phyloP scores from a whole-genome alignment of 2,888 invertebrate species.

The Sminthurinus aureus region DNA sequence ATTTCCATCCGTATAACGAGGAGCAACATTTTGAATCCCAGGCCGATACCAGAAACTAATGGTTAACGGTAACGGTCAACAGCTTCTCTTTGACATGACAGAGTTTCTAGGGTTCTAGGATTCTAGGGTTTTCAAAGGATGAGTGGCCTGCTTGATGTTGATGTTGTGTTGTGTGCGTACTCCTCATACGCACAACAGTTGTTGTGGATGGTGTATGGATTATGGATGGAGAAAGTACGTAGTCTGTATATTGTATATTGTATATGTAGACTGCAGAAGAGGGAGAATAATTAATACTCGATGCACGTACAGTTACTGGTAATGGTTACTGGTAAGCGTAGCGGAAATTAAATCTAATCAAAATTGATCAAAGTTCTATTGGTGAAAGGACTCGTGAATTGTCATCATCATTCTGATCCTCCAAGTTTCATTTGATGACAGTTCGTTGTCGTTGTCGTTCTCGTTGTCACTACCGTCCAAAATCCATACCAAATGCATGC shows the following conservation, averaged over 20 bases:
- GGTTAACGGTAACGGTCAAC: too few relatives aligned
- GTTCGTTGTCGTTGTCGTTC: not conserved
- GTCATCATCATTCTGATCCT: too few relatives aligned
- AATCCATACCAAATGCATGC: not conserved
- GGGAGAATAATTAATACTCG: not conserved
- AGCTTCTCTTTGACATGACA: too few relatives aligned
- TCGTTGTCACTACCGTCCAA: not conserved
- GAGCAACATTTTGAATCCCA: not conserved
- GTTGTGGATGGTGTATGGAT: not conserved
- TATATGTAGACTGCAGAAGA: not conserved
- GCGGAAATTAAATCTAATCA: conserved; percentile 35
- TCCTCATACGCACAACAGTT: too few relatives aligned
- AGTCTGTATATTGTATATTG: not conserved
- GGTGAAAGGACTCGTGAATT: not conserved
- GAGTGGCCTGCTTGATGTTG: too few relatives aligned
- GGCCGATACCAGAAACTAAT: too few relatives aligned
- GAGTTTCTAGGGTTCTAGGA: too few relatives aligned
- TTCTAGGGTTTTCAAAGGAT: too few relatives aligned
- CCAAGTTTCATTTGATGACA: not conserved
- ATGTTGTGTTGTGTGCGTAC: too few relatives aligned
- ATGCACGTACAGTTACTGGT: not conserved
- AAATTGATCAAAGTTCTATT: conserved; percentile 22
- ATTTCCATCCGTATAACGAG: not conserved
- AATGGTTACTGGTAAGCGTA: conserved; percentile 2
- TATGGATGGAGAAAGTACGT: not conserved